Conservation (phyloP, 2,888 invertebrate species). For the Eupsilia transversa region DNA sequence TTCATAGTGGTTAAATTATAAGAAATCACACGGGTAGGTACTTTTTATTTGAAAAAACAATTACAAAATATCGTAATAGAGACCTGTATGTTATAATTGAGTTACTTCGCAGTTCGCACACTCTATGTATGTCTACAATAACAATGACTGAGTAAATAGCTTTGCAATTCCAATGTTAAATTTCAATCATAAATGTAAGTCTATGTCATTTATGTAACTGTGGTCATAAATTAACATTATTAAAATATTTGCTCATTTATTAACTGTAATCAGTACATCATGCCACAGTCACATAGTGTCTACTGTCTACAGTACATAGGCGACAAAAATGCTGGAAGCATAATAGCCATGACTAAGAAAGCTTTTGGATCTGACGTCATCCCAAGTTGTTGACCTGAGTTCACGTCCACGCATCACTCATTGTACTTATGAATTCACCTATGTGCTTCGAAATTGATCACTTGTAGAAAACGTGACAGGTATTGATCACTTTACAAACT, state of each 20-base stretch:
- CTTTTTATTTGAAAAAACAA: constrained; percentile 8
- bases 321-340: constrained; percentile 49
- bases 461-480: constrained; percentile 42
- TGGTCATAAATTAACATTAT: constrained; percentile 22
- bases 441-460: constrained; percentile 43
- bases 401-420: constrained; percentile 60
- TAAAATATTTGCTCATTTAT: constrained; percentile 36
- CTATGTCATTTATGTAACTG: constrained; percentile 3
- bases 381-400: constrained; percentile 77
- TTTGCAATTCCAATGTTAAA: constrained; percentile 24
- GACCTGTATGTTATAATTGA: constrained; percentile 18
- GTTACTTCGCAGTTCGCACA: constrained; percentile 16
- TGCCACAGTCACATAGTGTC: constrained; percentile 19
- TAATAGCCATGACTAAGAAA: constrained; percentile 70
- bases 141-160: constrained; percentile 41
- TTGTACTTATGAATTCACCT: constrained; percentile 46
- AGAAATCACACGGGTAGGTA: no score
- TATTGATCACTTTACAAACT: constrained; percentile 34
- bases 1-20: no score
- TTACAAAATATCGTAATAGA: constrained; percentile 8
- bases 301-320: constrained; percentile 41
- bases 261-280: constrained; percentile 32
- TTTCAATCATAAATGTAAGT: constrained; percentile 24
- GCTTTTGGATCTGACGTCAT: constrained; percentile 75
- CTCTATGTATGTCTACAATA: constrained; percentile 25